Conservation (phyloP, 2,113 vertebrate species). For the Rhagologus leucostigma region DNA sequence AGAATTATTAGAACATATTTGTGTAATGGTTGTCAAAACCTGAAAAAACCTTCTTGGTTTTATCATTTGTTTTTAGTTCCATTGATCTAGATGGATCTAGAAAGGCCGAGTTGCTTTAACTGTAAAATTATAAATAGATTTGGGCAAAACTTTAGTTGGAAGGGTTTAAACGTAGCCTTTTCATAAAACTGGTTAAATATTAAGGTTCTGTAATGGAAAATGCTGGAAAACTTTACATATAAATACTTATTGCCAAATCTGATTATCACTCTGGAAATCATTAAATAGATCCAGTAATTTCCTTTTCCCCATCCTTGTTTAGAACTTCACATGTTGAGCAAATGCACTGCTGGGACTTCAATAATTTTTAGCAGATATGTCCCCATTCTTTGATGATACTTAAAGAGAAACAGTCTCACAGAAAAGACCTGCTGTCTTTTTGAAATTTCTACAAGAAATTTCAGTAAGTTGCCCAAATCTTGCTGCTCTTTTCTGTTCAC, state of each 20-base stretch:
- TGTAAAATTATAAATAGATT: not conserved
- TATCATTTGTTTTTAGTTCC: not conserved
- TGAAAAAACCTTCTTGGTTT: rapidly evolving
- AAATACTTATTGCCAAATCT: not conserved
- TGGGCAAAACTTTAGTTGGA: not conserved
- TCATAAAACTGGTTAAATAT: not conserved
- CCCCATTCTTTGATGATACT: not conserved
- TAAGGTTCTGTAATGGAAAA: not conserved
- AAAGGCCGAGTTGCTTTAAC: not conserved
- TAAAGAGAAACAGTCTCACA: not conserved
- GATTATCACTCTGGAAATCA: not conserved
- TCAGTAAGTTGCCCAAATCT: not conserved
- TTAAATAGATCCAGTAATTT: not conserved
- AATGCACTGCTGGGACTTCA: not conserved
- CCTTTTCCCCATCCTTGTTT: not conserved
- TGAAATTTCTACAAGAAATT: not conserved
- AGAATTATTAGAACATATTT: not conserved
- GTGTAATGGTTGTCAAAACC: not conserved
- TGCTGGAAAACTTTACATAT: not conserved
- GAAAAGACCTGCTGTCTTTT: not conserved
- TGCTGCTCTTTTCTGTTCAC: not conserved
- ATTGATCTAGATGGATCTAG: not conserved
- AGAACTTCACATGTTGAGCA: not conserved
- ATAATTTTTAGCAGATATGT: not conserved
- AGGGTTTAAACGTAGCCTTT: not conserved